Evolutionary conservation across 2,888 invertebrate species (phyloP), one percentile per base, ranked within the genome.

Genomic region (Microchrysa polita): DNA sequence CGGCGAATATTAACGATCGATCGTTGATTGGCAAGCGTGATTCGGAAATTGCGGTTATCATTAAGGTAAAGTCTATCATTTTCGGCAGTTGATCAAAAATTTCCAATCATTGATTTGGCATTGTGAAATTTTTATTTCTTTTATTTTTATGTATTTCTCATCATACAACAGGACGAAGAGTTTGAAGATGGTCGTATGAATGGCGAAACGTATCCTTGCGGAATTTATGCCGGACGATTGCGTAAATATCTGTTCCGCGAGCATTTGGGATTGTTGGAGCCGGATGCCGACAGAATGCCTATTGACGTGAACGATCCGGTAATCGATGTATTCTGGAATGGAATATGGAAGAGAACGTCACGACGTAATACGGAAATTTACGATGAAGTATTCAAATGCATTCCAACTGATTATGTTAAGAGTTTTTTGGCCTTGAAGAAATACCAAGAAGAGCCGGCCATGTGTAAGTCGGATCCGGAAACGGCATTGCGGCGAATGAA

Each of bases 1-100:
- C 97, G 5, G 98, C 98, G 0, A 99, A 99, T 82, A 97, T 99
- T 79, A 99, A 99, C 81, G 98, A 99, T 83, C 87, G 98, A 69
- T 97, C 97, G 73, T 90, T 98, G 90, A 87, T 96, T 72, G 98
- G 98, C 0, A 94, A 92, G 76, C 88, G 98, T 77, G 98, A 98
- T 81, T 97, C 97, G 0, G 98, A 98, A 86, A 92, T 96, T 5
- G 96, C 96, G 2, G 92, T 96, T 16, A 86, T 97, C 57, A 88
- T 97, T 72, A 93, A 95, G 89, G 96, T 78, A 67, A 75, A n/a
- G n/a, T n/a, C n/a, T 16, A 71, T n/a, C n/a, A 10, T 14, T 34
- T 14, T 14, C 90, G 81, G 80, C 78, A 16, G 20, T 18, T 14
- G 18, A 73, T 72, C 12, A 61, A 74, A 12, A n/a, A 48, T 73